Percentiles rank a stretch among this genome's conserved stretches.
Evolutionary conservation across 64 coral and sea anemone genomes (phyloP).

Genomic region (Porites lutea): DNA sequence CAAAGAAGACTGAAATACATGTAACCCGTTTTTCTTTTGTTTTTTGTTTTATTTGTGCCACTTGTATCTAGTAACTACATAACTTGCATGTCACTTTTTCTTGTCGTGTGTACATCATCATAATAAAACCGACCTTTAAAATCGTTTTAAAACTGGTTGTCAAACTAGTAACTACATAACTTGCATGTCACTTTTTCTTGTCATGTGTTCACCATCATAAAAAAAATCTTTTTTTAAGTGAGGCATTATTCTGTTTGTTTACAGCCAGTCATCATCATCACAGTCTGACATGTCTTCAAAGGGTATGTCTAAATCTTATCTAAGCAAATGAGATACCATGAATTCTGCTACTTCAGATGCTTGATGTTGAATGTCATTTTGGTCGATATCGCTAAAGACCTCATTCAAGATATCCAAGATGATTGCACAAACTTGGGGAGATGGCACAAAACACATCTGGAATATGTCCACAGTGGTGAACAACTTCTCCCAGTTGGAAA

Average conservation of each 20-base stretch:
- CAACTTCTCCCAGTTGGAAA: background rate
- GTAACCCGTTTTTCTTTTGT: too few relatives aligned
- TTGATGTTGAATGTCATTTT: background rate
- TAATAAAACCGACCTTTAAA: too few relatives aligned
- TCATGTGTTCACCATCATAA: too few relatives aligned
- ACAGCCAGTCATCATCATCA: background rate
- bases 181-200: too few relatives aligned
- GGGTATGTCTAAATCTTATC: background rate
- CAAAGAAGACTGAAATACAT: too few relatives aligned
- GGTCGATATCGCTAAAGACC: background rate
- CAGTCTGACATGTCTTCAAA: background rate
- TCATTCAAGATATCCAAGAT: background rate
- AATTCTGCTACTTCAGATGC: background rate
- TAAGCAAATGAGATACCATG: background rate
- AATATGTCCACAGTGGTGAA: background rate
- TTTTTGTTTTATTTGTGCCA: too few relatives aligned
- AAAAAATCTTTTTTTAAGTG: too few relatives aligned
- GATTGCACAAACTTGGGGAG: background rate
- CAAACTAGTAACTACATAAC: too few relatives aligned
- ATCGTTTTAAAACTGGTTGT: too few relatives aligned
- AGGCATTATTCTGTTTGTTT: background rate
- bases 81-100: too few relatives aligned
- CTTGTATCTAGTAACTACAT: too few relatives aligned
- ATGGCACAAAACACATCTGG: constrained; percentile 1
- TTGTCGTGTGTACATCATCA: too few relatives aligned